These are phyloP conservation scores for Chymomyza caudatula DNA, from an alignment of 2,888 invertebrate species.

Conservation along the genomic window DNA sequence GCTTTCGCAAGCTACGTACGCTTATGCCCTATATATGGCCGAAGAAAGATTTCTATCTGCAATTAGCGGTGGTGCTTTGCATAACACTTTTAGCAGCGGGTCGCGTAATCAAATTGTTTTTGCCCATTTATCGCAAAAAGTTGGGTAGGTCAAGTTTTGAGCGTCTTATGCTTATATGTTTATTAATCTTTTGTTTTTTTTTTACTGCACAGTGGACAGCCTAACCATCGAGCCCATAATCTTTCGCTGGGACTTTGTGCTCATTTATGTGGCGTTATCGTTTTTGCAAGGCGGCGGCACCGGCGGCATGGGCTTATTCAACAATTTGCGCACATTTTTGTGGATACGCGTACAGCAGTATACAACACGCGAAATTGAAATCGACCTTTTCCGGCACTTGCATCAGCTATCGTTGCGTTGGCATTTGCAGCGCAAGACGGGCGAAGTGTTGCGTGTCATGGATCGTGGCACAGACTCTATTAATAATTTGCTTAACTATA, in stretches of 20 bases:
- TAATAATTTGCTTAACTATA: slow-evolving; percentile 93
- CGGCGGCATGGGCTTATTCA: slow-evolving; percentile 94
- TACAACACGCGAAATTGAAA: slow-evolving; percentile 93
- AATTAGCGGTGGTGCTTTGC: slow-evolving; percentile 90
- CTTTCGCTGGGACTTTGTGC: slow-evolving; percentile 94
- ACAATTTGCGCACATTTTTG: slow-evolving; percentile 92
- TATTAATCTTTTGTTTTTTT: not conserved
- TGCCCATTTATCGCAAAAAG: slow-evolving; percentile 94
- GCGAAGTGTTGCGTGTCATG: slow-evolving; percentile 97
- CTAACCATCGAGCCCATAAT: slow-evolving; percentile 81
- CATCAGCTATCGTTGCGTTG: slow-evolving; percentile 94
- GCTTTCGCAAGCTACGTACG: slow-evolving; percentile 86
- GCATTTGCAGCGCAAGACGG: slow-evolving; percentile 97
- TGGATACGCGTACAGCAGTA: slow-evolving; percentile 98
- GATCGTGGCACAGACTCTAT: slow-evolving; percentile 98
- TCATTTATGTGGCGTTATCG: slow-evolving; percentile 91
- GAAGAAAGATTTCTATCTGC: slow-evolving; percentile 86
- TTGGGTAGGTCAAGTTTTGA: slow-evolving; percentile 84
- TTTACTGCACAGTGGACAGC: slow-evolving; percentile 84
- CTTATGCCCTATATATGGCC: slow-evolving; percentile 97
- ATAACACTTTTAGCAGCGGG: slow-evolving; percentile 87
- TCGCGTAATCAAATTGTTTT: slow-evolving; percentile 91
- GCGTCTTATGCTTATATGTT: not conserved
- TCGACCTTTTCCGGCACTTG: slow-evolving; percentile 91
- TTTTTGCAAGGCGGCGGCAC: slow-evolving; percentile 97